A percentile compares a stretch with the other conserved stretches of the same genome.
These are phyloP conservation scores for Thunnus thynnus DNA, from an alignment of 2,113 vertebrate genomes.

Conservation along the genomic window DNA sequence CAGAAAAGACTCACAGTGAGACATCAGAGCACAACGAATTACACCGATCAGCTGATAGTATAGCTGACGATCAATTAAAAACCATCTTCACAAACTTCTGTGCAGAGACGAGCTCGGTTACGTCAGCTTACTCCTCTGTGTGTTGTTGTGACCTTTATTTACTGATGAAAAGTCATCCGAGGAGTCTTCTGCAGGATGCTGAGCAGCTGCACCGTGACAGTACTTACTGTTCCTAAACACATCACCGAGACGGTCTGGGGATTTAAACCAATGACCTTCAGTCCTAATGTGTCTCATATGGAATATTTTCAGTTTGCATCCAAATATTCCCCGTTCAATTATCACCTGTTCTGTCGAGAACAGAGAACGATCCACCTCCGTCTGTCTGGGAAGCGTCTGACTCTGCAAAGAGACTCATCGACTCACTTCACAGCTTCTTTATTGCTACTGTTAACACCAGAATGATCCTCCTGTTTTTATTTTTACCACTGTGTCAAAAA, in stretches of 20 bases:
- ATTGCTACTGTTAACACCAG: slow-evolving; percentile 2
- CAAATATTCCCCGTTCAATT: slow-evolving; percentile 41
- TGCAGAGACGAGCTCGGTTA: neutral
- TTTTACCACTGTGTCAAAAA: neutral
- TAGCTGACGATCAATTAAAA: neutral
- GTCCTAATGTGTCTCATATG: slow-evolving; percentile 22
- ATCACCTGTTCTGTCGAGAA: slow-evolving; percentile 38
- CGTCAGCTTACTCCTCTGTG: slow-evolving; percentile 31
- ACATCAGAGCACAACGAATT: neutral
- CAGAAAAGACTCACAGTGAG: neutral
- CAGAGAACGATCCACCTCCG: neutral
- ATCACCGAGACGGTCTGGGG: slow-evolving; percentile 10
- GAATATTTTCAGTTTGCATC: slow-evolving; percentile 46
- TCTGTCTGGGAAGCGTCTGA: slow-evolving; percentile 28
- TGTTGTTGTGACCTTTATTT: slow-evolving; percentile 52
- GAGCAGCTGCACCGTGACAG: slow-evolving; percentile 44
- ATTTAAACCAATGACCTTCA: slow-evolving; percentile 29
- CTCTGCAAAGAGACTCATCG: neutral
- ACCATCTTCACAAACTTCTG: neutral
- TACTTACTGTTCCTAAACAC: slow-evolving; percentile 24
- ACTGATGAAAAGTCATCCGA: slow-evolving; percentile 45
- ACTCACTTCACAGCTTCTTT: slow-evolving; percentile 14
- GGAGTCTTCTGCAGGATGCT: slow-evolving; percentile 46
- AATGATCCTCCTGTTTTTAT: neutral
- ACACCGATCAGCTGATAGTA: neutral